Evolutionary conservation across 1,140 invertebrate species (phyloP).

Genomic region (Myzus persicae): DNA sequence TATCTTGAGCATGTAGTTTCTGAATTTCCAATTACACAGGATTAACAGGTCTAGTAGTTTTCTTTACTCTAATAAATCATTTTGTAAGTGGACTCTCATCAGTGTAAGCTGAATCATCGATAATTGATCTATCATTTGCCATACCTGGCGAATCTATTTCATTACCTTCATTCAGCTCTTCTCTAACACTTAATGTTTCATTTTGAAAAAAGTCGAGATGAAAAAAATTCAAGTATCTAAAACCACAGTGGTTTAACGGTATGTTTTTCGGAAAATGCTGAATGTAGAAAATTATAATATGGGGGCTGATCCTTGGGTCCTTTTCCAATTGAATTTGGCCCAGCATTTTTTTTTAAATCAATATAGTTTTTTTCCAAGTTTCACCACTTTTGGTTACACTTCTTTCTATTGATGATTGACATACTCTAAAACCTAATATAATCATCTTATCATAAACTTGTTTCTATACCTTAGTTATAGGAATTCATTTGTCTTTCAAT

Average conservation of each 20-base stretch:
- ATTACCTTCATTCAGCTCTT: background rate
- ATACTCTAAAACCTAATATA: conserved; percentile 3
- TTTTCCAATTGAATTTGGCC: background rate
- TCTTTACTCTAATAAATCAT: background rate
- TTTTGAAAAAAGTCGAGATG: background rate
- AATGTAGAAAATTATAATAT: conserved; percentile 15
- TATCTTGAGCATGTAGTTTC: background rate
- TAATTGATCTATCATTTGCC: background rate
- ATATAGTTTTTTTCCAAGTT: conserved; percentile 14
- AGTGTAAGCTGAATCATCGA: background rate
- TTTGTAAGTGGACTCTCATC: conserved; percentile 6
- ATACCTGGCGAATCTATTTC: background rate
- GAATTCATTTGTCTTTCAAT: conserved; percentile 22
- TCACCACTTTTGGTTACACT: conserved; percentile 8
- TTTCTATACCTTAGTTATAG: conserved; percentile 8
- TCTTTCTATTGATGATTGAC: background rate
- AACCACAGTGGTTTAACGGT: background rate
- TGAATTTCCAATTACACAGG: background rate
- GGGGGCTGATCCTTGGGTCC: background rate
- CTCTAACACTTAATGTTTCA: background rate
- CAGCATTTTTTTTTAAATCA: background rate
- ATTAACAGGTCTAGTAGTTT: background rate
- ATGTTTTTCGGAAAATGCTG: background rate
- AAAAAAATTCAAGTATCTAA: background rate
- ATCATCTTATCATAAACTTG: background rate